Percentiles rank a stretch among this genome's conserved stretches.
These are phyloP conservation scores for Ethmia dodecea DNA, from an alignment of 2,888 invertebrate genomes.

Conservation along the genomic window DNA sequence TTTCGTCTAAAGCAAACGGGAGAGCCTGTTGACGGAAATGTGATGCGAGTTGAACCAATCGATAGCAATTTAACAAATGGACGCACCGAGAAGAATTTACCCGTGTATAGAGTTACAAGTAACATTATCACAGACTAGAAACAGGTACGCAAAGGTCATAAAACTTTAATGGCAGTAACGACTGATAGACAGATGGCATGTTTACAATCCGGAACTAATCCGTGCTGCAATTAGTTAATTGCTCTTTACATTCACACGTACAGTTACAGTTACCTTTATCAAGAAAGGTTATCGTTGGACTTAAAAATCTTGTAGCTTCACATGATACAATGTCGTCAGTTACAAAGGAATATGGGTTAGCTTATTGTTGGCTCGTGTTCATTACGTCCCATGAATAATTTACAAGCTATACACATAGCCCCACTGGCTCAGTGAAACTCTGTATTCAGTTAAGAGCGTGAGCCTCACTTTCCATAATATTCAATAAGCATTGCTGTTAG, in stretches of 20 bases:
- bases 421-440: constrained; percentile 37
- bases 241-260: too few species aligned
- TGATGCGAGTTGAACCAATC: constrained; percentile 23
- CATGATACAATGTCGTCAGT: too few species aligned
- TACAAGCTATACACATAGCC: constrained; percentile 39
- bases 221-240: background rate
- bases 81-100: constrained; percentile 23
- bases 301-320: too few species aligned
- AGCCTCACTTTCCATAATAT: constrained; percentile 41
- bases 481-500: constrained; percentile 19
- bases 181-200: constrained; percentile 1
- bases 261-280: too few species aligned
- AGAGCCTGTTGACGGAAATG: too few species aligned
- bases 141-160: background rate
- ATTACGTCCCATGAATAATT: constrained; percentile 58
- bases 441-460: constrained; percentile 29
- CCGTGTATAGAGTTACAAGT: constrained; percentile 7
- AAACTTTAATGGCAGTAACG: background rate
- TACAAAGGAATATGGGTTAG: constrained; percentile 51
- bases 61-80: constrained; percentile 39
- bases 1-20: too few species aligned
- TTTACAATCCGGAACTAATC: constrained; percentile 2
- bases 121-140: constrained; percentile 2
- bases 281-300: too few species aligned
- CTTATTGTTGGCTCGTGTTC: constrained; percentile 34